Conservation (phyloP, 2,888 invertebrate genomes). For the Oscheius sp. region DNA sequence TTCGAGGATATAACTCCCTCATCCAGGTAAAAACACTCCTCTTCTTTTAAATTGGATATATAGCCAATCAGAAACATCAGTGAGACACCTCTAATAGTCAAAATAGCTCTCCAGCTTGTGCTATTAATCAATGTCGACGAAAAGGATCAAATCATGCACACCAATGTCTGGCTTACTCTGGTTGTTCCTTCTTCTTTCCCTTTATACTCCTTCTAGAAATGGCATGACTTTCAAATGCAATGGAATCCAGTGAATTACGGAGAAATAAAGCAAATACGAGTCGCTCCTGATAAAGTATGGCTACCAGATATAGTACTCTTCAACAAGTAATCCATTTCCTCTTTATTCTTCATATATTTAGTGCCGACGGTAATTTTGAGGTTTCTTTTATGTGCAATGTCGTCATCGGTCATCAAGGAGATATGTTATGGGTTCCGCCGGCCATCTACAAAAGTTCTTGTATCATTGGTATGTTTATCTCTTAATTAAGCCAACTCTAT, state of each 20-base stretch:
- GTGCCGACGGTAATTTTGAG: constrained; percentile 99
- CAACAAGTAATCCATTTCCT: constrained; percentile 68
- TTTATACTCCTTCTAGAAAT: constrained; percentile 46
- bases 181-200: constrained; percentile 25
- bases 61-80: constrained; percentile 72
- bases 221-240: constrained; percentile 71
- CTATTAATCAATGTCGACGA: constrained; percentile 73
- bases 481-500: too few relatives aligned
- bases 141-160: constrained; percentile 71
- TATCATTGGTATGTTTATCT: constrained; percentile 80
- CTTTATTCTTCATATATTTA: constrained; percentile 74
- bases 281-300: constrained; percentile 72
- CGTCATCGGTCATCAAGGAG: constrained; percentile 90
- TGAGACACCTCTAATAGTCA: constrained; percentile 65
- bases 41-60: constrained; percentile 6
- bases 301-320: constrained; percentile 74
- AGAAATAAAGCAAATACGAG: constrained; percentile 71
- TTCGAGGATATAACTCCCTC: constrained; percentile 73
- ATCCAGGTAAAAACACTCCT: constrained; percentile 70
- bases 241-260: constrained; percentile 73
- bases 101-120: constrained; percentile 71
- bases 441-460: constrained; percentile 99
- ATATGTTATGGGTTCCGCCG: constrained; percentile 97
- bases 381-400: constrained; percentile 98
- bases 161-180: constrained; percentile 70